Conservation (phyloP, 2,888 invertebrate genomes). For the Fragum fragum region DNA sequence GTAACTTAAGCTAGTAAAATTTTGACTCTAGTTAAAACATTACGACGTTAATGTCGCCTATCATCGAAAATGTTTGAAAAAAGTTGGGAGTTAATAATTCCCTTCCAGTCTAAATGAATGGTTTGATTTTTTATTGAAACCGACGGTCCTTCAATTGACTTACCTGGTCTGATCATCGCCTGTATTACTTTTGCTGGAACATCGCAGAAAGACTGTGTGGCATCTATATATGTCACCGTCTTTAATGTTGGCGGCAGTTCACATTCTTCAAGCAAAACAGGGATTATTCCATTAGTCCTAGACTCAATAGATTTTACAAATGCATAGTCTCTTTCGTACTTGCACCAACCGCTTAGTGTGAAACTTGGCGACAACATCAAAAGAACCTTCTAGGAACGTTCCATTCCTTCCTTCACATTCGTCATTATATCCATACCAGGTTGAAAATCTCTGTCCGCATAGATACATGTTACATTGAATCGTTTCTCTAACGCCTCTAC, state of each 20-base stretch:
- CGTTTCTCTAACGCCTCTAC: constrained; percentile 31
- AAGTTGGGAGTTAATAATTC: too few species aligned
- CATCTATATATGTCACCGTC: constrained; percentile 52
- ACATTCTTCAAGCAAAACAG: constrained; percentile 46
- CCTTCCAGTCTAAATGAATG: too few species aligned
- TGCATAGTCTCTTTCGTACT: constrained; percentile 43
- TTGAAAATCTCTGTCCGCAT: constrained; percentile 44
- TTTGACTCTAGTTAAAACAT: too few species aligned
- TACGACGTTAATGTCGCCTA: too few species aligned
- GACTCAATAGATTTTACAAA: constrained; percentile 38
- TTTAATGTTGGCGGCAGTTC: constrained; percentile 39
- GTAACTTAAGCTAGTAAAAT: too few species aligned
- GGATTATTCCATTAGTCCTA: constrained; percentile 34
- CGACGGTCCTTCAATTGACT: too few species aligned
- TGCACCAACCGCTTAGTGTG: constrained; percentile 39
- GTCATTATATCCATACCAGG: constrained; percentile 38
- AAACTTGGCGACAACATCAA: constrained; percentile 42
- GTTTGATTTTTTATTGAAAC: too few species aligned
- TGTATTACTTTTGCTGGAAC: constrained; percentile 19
- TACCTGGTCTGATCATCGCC: constrained; percentile 31
- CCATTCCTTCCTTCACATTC: constrained; percentile 36
- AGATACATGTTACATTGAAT: constrained; percentile 33
- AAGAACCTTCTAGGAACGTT: constrained; percentile 29
- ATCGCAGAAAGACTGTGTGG: constrained; percentile 13
- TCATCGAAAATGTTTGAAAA: too few species aligned